These are phyloP conservation scores for Hydroisotoma schaefferi DNA, from an alignment of 2,888 invertebrate genomes.

Conservation along the genomic window DNA sequence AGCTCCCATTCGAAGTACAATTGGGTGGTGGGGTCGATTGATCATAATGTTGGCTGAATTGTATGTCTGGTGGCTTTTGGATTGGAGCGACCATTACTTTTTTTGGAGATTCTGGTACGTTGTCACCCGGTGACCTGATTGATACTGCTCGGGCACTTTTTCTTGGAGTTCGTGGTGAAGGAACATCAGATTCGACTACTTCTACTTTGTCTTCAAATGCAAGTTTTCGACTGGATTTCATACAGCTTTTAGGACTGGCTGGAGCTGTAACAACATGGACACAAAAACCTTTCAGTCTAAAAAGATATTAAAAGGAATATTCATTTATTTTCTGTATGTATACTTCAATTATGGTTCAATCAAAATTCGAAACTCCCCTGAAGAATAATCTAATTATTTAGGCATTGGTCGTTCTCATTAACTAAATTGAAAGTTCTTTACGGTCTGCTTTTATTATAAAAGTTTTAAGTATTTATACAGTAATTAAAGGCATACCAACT, in stretches of 20 bases:
- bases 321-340: neutral
- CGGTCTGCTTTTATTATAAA: too few species aligned
- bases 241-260: conserved; percentile 48
- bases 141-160: conserved; percentile 38
- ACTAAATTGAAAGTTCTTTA: too few species aligned
- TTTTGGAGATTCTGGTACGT: conserved; percentile 14
- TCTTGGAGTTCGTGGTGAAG: conserved; percentile 28
- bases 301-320: neutral
- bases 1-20: conserved; percentile 46
- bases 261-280: conserved; percentile 33
- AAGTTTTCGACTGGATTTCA: conserved; percentile 46
- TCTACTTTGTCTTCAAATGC: conserved; percentile 39
- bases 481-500: too few species aligned
- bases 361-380: too few species aligned
- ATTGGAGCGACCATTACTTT: conserved; percentile 5
- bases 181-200: conserved; percentile 3
- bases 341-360: neutral
- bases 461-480: too few species aligned
- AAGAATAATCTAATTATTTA: too few species aligned
- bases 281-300: neutral
- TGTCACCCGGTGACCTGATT: conserved; percentile 31
- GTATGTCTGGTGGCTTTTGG: conserved; percentile 33
- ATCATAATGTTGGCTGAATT: conserved; percentile 48
- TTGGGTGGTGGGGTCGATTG: conserved; percentile 47
- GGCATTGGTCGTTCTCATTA: too few species aligned